Conservation (phyloP, 2,888 invertebrate genomes). For the Ormia ochracea region DNA sequence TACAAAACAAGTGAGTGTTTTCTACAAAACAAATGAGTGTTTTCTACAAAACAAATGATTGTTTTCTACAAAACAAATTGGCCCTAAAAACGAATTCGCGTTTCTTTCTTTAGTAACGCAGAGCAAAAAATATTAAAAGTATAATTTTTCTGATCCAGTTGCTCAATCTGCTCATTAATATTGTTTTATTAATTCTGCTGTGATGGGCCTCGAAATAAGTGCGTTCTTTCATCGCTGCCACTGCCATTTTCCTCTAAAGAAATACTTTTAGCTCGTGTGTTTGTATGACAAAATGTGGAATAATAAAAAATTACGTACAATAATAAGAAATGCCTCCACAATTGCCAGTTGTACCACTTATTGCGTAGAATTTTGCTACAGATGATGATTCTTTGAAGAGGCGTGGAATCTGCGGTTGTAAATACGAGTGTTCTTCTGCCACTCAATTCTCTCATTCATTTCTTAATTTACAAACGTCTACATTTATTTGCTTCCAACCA, state of each 20-base stretch:
- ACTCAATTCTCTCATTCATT: slow-evolving; percentile 6
- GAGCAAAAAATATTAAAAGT: slow-evolving; percentile 8
- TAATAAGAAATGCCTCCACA: slow-evolving; percentile 7
- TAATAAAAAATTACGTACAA: neutral
- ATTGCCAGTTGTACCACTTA: slow-evolving; percentile 4
- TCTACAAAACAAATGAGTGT: too few species aligned
- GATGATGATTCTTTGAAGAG: neutral
- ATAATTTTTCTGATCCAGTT: neutral
- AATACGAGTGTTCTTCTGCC: neutral
- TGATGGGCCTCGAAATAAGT: slow-evolving; percentile 51
- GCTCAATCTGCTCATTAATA: neutral
- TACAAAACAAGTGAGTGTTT: too few species aligned
- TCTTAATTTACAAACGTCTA: slow-evolving; percentile 3
- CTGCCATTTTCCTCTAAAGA: neutral
- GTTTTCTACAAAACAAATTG: too few species aligned
- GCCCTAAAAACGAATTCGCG: neutral
- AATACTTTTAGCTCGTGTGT: slow-evolving; percentile 8
- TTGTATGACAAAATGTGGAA: slow-evolving; percentile 18
- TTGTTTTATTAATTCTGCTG: slow-evolving; percentile 52
- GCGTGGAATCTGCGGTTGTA: neutral
- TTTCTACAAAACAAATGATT: too few species aligned
- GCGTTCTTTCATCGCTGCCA: slow-evolving; percentile 18
- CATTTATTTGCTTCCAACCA: slow-evolving; percentile 33
- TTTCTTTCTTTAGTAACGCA: slow-evolving; percentile 20
- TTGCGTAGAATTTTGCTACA: neutral